phyloP scores from a whole-genome alignment of 2,113 vertebrate genomes.

The Hippocampus barbouri region DNA sequence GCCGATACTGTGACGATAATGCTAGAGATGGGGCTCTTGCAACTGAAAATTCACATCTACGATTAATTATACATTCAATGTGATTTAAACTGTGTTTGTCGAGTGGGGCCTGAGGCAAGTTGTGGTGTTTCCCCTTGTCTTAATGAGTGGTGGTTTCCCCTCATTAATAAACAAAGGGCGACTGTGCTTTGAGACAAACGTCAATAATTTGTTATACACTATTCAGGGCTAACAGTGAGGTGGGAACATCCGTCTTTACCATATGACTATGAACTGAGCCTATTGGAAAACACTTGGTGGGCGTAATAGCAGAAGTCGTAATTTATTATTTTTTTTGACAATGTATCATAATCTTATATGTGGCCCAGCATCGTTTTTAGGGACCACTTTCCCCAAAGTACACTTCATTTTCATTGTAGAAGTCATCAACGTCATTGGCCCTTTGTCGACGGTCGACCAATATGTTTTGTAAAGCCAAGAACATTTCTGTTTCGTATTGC shows the following conservation, averaged over 20 bases:
- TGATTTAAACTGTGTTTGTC: neutral
- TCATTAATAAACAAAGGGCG: slow-evolving; percentile 28
- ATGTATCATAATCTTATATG: neutral
- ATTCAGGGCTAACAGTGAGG: neutral
- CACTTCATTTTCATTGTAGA: neutral
- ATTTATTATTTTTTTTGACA: neutral
- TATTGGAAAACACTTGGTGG: neutral
- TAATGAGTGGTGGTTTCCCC: slow-evolving; percentile 16
- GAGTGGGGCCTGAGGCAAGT: slow-evolving; percentile 13
- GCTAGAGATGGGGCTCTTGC: neutral
- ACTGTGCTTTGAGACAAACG: slow-evolving; percentile 19
- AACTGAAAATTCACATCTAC: neutral
- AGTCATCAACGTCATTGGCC: neutral
- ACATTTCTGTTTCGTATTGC: neutral
- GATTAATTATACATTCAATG: neutral
- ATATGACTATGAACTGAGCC: neutral
- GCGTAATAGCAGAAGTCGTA: neutral
- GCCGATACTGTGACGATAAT: neutral
- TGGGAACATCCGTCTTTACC: slow-evolving; percentile 10
- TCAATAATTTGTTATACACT: slow-evolving; percentile 28
- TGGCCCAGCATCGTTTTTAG: neutral
- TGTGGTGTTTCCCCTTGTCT: slow-evolving; percentile 53
- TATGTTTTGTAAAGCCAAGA: neutral
- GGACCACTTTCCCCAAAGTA: neutral
- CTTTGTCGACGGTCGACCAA: slow-evolving; percentile 4